Percentiles rank a stretch among this genome's conserved stretches.
Conservation (phyloP, 2,888 invertebrate species). For the Urechis unicinctus region DNA sequence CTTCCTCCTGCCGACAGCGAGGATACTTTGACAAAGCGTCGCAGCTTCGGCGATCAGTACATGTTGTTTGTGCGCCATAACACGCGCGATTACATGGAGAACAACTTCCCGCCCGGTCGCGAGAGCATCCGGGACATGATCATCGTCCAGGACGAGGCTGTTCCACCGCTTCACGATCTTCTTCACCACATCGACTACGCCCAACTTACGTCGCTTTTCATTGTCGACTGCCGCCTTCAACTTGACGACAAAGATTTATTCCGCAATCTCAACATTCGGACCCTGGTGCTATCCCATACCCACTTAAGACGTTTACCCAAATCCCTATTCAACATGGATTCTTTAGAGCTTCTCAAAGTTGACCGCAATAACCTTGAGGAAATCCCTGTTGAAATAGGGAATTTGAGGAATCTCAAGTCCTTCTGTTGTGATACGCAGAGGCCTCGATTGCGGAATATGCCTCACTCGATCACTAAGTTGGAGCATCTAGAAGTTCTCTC, state of each 20-base stretch:
- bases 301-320: conserved; percentile 19
- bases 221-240: conserved; percentile 21
- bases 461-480: conserved; percentile 20
- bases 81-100: conserved; percentile 23
- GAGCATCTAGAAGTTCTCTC: conserved; percentile 21
- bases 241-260: conserved; percentile 14
- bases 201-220: conserved; percentile 17
- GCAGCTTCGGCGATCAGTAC: conserved; percentile 25
- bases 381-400: conserved; percentile 22
- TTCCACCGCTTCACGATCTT: conserved; percentile 21
- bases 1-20: conserved; percentile 19
- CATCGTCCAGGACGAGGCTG: conserved; percentile 22
- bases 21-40: conserved; percentile 21
- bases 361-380: conserved; percentile 24
- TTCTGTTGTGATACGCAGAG: conserved; percentile 25
- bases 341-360: conserved; percentile 23
- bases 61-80: conserved; percentile 24
- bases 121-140: conserved; percentile 23
- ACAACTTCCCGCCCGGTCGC: conserved; percentile 18
- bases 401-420: conserved; percentile 17
- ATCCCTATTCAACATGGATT: conserved; percentile 21
- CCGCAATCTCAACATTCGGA: conserved; percentile 14
- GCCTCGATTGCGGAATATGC: conserved; percentile 20
- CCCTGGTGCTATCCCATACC: conserved; percentile 23
- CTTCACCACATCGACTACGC: conserved; percentile 19